Base-by-base conservation (phyloP, 2,888 invertebrate species). In the Caenorhabditis japonica region DNA sequence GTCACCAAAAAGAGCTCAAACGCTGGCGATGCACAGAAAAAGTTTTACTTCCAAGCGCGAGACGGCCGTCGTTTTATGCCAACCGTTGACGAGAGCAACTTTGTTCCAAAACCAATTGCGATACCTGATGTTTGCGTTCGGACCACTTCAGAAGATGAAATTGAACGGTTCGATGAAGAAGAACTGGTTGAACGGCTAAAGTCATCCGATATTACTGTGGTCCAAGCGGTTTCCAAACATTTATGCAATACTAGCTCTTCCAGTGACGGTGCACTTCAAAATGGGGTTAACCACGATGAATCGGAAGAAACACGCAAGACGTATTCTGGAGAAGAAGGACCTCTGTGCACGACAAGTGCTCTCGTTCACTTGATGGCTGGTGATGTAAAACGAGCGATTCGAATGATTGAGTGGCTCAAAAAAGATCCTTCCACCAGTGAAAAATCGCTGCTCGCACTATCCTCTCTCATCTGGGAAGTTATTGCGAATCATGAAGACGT, bases 401-500 rank as follows among this genome's bases (percentile, higher is more conserved):
- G 49, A 12, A 73, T 73, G 61, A 64, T 76, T 17, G 61, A 74
- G 52, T 62, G 68, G 46, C 47, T 73, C 21, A 69, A 61, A 23
- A 17, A 23, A 0, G 68, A 72, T 12, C 15, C 30, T 17, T 52
- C 21, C n/a, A 62, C 74, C 17, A 53, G 38, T 25, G 23, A 43
- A 10, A 39, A 41, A 25, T 76, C 76, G 5, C 39, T 79, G 1
- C 10, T 47, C 12, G 75, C 76, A 3, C 52, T 81, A 23, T 61
- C 77, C 5, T 79, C 79, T n/a, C 56, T 81, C 10, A 51, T 77
- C 0, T 81, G 81, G 81, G 79, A 81, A 17, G 68, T 81, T 5
- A 64, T 81, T 15, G 76, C 79, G 5, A 81, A 81, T 52, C 79
- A 79, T 51, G 81, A 79, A 66, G 81, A 81, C 44, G 76, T 72